Conservation (phyloP, 1,140 invertebrate species). For the Pinna nobilis region DNA sequence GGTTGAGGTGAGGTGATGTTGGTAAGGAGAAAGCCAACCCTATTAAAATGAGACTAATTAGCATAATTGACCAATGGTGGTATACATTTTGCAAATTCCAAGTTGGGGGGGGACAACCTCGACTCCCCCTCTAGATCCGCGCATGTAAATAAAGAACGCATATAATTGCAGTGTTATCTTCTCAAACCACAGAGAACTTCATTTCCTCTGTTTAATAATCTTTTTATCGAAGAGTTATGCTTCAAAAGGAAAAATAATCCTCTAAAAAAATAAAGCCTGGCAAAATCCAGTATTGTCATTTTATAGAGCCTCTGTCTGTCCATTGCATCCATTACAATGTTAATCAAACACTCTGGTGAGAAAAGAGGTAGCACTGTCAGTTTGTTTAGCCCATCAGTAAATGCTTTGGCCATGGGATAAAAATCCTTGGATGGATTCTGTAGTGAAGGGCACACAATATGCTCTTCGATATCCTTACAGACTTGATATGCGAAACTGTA, state of each 20-base stretch:
- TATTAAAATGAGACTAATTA: no score
- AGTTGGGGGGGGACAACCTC: no score
- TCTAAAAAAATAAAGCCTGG: constrained; percentile 26
- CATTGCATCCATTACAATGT: constrained; percentile 19
- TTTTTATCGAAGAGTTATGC: neutral
- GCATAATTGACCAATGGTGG: no score
- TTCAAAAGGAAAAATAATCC: constrained; percentile 1
- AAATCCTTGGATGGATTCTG: constrained; percentile 49
- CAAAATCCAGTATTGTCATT: constrained; percentile 3
- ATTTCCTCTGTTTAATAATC: constrained; percentile 11
- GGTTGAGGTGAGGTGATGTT: no score
- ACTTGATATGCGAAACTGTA: constrained; percentile 73
- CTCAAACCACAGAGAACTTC: no score
- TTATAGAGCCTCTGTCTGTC: constrained; percentile 3
- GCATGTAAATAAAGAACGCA: no score
- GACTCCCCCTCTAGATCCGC: no score
- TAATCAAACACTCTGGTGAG: constrained; percentile 32
- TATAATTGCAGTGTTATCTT: no score
- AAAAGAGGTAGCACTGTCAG: constrained; percentile 4
- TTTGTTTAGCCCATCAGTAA: constrained; percentile 49
- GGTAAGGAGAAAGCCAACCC: no score
- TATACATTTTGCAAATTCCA: no score
- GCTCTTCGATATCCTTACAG: constrained; percentile 56
- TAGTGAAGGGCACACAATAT: constrained; percentile 48
- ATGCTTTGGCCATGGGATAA: constrained; percentile 50